Conservation (phyloP, 1,140 invertebrate genomes). For the Teleogryllus occipitalis region DNA sequence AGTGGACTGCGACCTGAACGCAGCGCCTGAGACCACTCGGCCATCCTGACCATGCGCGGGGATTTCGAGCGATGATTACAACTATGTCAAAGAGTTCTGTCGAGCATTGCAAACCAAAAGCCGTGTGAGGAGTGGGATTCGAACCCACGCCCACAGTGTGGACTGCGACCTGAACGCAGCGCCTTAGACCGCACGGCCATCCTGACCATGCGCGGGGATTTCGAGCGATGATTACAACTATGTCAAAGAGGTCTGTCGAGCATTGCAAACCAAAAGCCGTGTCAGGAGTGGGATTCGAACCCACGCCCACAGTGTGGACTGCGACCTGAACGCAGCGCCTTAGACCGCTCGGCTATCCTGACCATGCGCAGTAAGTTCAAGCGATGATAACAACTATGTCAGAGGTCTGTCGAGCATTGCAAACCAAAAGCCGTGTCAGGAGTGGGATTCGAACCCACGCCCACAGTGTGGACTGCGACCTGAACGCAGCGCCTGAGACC, state of each 20-base stretch:
- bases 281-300: conserved; percentile 20
- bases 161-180: conserved; percentile 91
- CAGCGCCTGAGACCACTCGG: conserved; percentile 88
- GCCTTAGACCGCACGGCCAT: conserved; percentile 88
- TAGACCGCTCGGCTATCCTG: conserved; percentile 86
- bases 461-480: conserved; percentile 71
- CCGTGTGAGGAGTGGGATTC: conserved; percentile 18
- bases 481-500: conserved; percentile 90
- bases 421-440: neutral
- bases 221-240: too few species aligned
- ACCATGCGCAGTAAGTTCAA: conserved; percentile 26
- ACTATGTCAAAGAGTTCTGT: too few species aligned
- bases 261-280: too few species aligned
- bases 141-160: conserved; percentile 39
- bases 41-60: conserved; percentile 61
- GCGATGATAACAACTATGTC: too few species aligned
- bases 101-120: too few species aligned
- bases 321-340: conserved; percentile 90
- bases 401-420: too few species aligned
- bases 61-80: too few species aligned
- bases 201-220: conserved; percentile 45
- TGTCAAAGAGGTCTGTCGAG: too few species aligned
- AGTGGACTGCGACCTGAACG: conserved; percentile 88
- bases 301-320: conserved; percentile 52
- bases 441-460: conserved; percentile 21